phyloP scores from a whole-genome alignment of 64 coral and sea anemone genomes.

The Dendronephthya gigantea region DNA sequence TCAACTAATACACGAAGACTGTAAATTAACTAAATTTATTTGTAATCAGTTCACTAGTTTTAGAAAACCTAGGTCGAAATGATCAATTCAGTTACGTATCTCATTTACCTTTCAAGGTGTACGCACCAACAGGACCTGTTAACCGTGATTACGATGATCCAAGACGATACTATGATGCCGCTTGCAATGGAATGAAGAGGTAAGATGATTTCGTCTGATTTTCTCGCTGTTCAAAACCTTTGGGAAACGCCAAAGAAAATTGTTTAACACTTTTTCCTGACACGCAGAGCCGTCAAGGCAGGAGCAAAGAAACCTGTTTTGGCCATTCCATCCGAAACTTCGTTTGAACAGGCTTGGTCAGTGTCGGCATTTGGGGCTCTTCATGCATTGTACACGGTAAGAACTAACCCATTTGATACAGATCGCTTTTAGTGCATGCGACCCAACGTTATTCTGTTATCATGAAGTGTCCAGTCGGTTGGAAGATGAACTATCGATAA shows the following conservation, averaged over 20 bases:
- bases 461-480: too few relatives aligned
- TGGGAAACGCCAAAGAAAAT: background rate
- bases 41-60: background rate
- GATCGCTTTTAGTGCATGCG: too few relatives aligned
- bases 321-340: slow-evolving; percentile 28
- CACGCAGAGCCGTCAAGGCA: slow-evolving; percentile 54
- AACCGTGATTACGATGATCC: slow-evolving; percentile 97
- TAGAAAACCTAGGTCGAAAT: too few relatives aligned
- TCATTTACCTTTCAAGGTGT: slow-evolving; percentile 38
- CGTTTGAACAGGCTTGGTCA: slow-evolving; percentile 50
- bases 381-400: slow-evolving; percentile 73
- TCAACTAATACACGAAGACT: background rate
- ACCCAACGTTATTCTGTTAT: too few relatives aligned
- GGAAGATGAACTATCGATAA: too few relatives aligned
- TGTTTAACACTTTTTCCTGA: background rate
- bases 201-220: background rate
- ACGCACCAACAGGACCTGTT: slow-evolving; percentile 86
- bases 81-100: too few relatives aligned
- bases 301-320: slow-evolving; percentile 49
- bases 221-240: background rate
- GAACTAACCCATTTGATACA: too few relatives aligned
- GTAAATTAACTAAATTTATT: background rate
- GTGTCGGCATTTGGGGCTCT: slow-evolving; percentile 66
- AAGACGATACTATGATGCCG: slow-evolving; percentile 66
- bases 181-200: slow-evolving; percentile 69